Evolutionary conservation across 2,113 vertebrate species (phyloP), one percentile per base, ranked within the genome.

Genomic region (Chaetops frenatus): DNA sequence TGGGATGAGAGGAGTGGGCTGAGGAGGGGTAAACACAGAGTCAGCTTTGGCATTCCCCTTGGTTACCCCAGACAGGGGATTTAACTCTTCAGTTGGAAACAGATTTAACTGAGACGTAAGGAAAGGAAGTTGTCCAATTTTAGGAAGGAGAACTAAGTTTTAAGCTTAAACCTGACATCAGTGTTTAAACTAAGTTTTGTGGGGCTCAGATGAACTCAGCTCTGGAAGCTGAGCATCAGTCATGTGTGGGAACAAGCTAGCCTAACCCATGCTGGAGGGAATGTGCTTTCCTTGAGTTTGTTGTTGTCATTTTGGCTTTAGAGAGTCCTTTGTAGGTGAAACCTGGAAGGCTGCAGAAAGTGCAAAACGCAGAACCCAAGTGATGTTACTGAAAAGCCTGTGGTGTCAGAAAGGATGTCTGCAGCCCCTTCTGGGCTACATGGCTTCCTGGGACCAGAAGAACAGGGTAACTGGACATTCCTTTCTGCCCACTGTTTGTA

Each of bases 11-110:
- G n/a, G 38, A 67, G 51, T 20, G 38, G 44, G 28, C 73, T 87
- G 29, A 27, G 51, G 58, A 50, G 66, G 36, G 36, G 7, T 24
- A n/a, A 38, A 54, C 17, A 5, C 0, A 0, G n/a, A 53, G 14
- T 76, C 42, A 50, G 12, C 53, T 18, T 33, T 62, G 51, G 38
- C 16, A 5, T 51, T 91, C 47, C 66, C 21, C 10, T 33, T 65
- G 54, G 7, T 58, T 66, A 50, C 25, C 44, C 27, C 45, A 66
- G 31, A 19, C 15, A 24, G 60, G n/a, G 18, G 7, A 70, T 81
- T 92, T 50, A n/a, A 36, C 20, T 36, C 48, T 62, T 92, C 56
- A 27, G n/a, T 48, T 84, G 36, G 60, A 29, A 13, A 40, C 3
- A 65, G 78, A 67, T 35, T 91, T 53, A n/a, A 48, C 36, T 83